Evolutionary conservation across 1,140 invertebrate genomes (phyloP).

Genomic region (Zaprionus gabonicus): DNA sequence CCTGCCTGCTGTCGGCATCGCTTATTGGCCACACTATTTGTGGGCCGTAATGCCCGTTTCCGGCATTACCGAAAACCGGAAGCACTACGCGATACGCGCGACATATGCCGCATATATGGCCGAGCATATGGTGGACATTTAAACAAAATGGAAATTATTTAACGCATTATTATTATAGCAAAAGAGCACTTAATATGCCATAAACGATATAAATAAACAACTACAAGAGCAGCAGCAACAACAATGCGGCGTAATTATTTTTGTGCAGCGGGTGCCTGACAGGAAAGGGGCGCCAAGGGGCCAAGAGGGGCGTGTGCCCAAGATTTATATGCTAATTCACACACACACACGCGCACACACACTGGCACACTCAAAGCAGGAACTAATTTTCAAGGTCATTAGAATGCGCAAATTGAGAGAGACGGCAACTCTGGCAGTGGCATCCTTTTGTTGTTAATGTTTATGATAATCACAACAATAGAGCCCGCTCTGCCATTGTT

Average conservation of each 20-base stretch:
- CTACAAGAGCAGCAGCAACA: slow-evolving; percentile 52
- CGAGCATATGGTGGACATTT: slow-evolving; percentile 51
- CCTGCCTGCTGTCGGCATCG: background rate
- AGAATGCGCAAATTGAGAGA: slow-evolving; percentile 57
- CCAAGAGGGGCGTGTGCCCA: slow-evolving; percentile 18
- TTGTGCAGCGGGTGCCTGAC: slow-evolving; percentile 9
- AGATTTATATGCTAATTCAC: slow-evolving; percentile 55
- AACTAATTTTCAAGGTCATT: slow-evolving; percentile 84
- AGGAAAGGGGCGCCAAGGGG: background rate
- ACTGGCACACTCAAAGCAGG: slow-evolving; percentile 47
- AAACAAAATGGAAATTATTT: slow-evolving; percentile 70
- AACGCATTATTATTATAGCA: slow-evolving; percentile 35
- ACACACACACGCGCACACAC: slow-evolving; percentile 8
- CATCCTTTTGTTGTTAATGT: slow-evolving; percentile 77
- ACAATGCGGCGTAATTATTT: slow-evolving; percentile 62
- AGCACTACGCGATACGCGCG: slow-evolving; percentile 43
- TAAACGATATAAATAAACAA: slow-evolving; percentile 68
- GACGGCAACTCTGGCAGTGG: slow-evolving; percentile 50
- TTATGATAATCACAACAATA: slow-evolving; percentile 80
- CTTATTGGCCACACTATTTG: slow-evolving; percentile 42
- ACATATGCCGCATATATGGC: slow-evolving; percentile 46
- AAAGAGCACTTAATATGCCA: slow-evolving; percentile 65
- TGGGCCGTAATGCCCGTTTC: slow-evolving; percentile 55
- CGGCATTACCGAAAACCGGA: slow-evolving; percentile 54
- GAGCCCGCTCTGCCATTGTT: slow-evolving; percentile 50